These are phyloP conservation scores for Synaphobranchus kaupii DNA, from an alignment of 2,797 vertebrate species.

Conservation along the genomic window DNA sequence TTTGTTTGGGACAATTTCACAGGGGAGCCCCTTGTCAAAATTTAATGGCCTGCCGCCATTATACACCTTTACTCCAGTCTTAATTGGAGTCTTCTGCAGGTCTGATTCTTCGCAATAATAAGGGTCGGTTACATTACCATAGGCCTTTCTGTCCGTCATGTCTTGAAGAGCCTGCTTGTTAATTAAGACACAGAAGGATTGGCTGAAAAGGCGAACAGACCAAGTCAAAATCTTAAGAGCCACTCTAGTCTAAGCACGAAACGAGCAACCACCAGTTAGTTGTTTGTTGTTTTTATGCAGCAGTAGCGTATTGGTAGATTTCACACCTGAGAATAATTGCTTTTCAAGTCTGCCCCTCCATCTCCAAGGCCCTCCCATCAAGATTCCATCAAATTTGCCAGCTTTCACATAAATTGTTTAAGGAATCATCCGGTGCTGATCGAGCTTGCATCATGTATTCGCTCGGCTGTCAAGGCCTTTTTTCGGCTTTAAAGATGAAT, in stretches of 20 bases:
- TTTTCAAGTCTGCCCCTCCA: slow-evolving; percentile 55
- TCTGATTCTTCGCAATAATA: not conserved
- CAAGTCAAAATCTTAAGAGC: slow-evolving; percentile 46
- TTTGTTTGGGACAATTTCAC: no score
- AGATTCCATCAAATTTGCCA: slow-evolving; percentile 55
- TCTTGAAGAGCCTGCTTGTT: slow-evolving; percentile 48
- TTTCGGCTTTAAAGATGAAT: slow-evolving; percentile 7
- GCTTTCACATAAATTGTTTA: not conserved
- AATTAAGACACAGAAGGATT: slow-evolving; percentile 46
- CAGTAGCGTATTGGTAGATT: slow-evolving; percentile 52
- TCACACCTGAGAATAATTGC: slow-evolving; percentile 62
- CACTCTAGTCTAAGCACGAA: slow-evolving; percentile 32
- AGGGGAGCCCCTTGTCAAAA: not conserved
- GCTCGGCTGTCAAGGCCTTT: not conserved
- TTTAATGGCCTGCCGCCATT: not conserved
- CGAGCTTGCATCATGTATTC: slow-evolving; percentile 13
- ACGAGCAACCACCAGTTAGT: slow-evolving; percentile 61
- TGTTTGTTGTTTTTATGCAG: slow-evolving; percentile 32
- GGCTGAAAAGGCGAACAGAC: slow-evolving; percentile 52
- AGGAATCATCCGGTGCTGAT: not conserved
- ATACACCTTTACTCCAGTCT: not conserved
- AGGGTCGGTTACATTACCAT: slow-evolving; percentile 36
- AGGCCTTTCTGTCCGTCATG: slow-evolving; percentile 21
- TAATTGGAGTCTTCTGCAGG: not conserved
- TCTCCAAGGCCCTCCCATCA: slow-evolving; percentile 42